phyloP scores from a whole-genome alignment of 2,888 invertebrate species.

The Caenorhabditis zanzibari region DNA sequence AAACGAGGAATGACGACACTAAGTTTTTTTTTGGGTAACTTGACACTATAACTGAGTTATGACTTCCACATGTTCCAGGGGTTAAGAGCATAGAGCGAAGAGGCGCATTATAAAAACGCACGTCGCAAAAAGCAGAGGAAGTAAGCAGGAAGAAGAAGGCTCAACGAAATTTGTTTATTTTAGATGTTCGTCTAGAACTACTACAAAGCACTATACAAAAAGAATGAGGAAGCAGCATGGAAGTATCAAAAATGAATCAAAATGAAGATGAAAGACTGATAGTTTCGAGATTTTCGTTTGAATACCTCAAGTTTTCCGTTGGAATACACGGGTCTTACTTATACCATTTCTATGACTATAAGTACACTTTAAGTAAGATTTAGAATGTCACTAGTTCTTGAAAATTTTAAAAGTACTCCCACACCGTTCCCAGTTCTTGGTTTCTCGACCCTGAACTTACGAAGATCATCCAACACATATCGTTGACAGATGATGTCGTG shows the following conservation, averaged over 20 bases:
- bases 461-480: slow-evolving; percentile 78
- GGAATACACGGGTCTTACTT: too few species aligned
- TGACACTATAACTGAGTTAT: slow-evolving; percentile 46
- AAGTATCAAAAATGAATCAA: slow-evolving; percentile 20
- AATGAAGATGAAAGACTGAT: background rate
- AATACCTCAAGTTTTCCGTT: too few species aligned
- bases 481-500: slow-evolving; percentile 76
- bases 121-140: slow-evolving; percentile 21
- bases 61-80: slow-evolving; percentile 34
- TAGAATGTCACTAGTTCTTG: too few species aligned
- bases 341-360: background rate
- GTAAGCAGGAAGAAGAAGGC: slow-evolving; percentile 25
- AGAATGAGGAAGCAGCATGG: slow-evolving; percentile 19
- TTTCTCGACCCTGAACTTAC: slow-evolving; percentile 65
- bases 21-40: slow-evolving; percentile 44
- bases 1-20: slow-evolving; percentile 35
- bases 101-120: slow-evolving; percentile 16
- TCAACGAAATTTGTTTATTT: slow-evolving; percentile 56
- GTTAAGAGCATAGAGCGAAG: background rate
- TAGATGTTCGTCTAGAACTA: slow-evolving; percentile 63
- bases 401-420: too few species aligned
- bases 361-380: too few species aligned
- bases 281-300: too few species aligned
- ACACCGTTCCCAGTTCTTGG: background rate
- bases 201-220: slow-evolving; percentile 53